These are phyloP conservation scores for Aradus depressus DNA, from an alignment of 2,888 invertebrate genomes.

Conservation along the genomic window DNA sequence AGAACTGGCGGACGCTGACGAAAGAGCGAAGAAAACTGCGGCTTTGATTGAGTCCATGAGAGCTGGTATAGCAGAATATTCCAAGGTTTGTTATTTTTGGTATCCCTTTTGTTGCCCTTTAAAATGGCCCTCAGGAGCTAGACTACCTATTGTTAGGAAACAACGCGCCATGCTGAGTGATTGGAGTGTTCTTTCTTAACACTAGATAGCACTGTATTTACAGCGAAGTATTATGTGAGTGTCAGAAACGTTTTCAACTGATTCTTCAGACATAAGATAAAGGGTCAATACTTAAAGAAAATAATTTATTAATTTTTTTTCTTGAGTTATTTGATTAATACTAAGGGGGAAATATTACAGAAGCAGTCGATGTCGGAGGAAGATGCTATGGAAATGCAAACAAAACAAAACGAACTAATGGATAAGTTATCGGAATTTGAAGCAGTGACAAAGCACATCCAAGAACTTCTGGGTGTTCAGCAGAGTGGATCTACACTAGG, in stretches of 20 bases:
- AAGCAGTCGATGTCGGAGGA: slow-evolving; percentile 47
- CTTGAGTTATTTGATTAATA: no score
- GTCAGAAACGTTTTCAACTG: background rate
- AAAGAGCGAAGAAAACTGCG: slow-evolving; percentile 41
- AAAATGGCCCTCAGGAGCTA: no score
- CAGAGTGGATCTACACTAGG: slow-evolving; percentile 30
- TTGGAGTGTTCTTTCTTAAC: background rate
- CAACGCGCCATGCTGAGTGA: no score
- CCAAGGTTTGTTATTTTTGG: slow-evolving; percentile 32
- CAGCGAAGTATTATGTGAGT: background rate
- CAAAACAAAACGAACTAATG: slow-evolving; percentile 46
- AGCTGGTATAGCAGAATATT: slow-evolving; percentile 36
- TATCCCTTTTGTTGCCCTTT: slow-evolving; percentile 25
- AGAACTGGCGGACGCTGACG: slow-evolving; percentile 42
- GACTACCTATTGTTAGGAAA: no score
- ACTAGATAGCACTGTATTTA: background rate
- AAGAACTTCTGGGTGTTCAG: slow-evolving; percentile 42
- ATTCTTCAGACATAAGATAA: background rate
- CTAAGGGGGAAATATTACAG: no score
- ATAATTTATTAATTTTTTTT: background rate
- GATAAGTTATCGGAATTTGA: slow-evolving; percentile 51
- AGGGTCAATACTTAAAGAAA: background rate
- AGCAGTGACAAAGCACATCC: slow-evolving; percentile 46
- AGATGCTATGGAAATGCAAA: slow-evolving; percentile 46
- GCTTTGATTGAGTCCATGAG: slow-evolving; percentile 39